Evolutionary conservation across 2,113 vertebrate species (phyloP).

Genomic region (Salminus brasiliensis): DNA sequence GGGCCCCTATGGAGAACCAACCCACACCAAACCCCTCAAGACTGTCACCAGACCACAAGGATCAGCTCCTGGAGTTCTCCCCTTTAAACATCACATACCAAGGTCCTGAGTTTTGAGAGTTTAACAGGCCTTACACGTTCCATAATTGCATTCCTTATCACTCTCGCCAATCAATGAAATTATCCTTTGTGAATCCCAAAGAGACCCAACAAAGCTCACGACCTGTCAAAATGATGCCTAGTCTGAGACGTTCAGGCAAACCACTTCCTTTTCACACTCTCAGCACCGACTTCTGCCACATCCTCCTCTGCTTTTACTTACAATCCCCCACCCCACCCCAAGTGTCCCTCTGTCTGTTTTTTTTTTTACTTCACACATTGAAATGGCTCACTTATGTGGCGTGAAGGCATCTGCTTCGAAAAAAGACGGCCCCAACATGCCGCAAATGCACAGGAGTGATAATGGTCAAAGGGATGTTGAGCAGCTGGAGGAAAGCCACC

Average conservation of each 20-base stretch:
- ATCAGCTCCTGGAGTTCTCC: no score
- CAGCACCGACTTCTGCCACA: background rate
- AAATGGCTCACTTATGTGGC: background rate
- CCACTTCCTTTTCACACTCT: background rate
- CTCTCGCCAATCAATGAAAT: background rate
- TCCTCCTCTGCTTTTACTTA: background rate
- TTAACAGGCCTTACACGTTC: background rate
- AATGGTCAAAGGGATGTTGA: background rate
- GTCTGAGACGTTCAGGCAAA: background rate
- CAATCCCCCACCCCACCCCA: background rate
- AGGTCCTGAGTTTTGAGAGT: no score
- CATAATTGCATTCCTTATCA: background rate
- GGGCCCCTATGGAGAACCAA: no score
- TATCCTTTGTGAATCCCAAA: background rate
- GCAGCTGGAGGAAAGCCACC: background rate
- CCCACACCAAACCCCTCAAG: no score
- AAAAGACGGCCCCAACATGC: background rate
- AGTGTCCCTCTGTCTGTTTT: background rate
- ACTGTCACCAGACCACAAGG: no score
- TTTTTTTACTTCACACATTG: background rate
- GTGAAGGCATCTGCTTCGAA: background rate
- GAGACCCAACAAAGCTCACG: background rate
- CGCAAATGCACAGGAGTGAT: background rate
- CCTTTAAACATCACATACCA: no score
- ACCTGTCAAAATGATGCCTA: background rate